Evolutionary conservation across 2,888 invertebrate species (phyloP).

Genomic region (Pterobdella sp.): DNA sequence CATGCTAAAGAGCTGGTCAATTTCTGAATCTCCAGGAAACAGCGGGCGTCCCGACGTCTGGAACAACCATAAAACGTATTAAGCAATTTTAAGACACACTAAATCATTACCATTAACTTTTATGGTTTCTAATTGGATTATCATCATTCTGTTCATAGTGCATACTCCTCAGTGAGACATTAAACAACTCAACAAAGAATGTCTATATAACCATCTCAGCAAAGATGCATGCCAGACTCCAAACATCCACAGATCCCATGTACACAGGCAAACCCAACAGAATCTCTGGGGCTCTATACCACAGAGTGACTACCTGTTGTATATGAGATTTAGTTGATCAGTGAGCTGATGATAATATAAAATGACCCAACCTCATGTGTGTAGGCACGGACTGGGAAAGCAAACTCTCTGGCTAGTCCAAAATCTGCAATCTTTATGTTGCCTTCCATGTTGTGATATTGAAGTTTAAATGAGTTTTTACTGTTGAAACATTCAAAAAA

Average conservation of each 20-base stretch:
- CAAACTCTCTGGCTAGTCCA: slow-evolving; percentile 53
- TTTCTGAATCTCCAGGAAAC: slow-evolving; percentile 97
- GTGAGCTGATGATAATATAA: neutral
- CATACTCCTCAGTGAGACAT: too few species aligned
- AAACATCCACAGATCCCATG: slow-evolving; percentile 67
- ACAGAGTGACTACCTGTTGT: slow-evolving; percentile 21
- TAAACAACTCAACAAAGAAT: too few species aligned
- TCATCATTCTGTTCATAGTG: too few species aligned
- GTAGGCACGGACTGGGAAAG: slow-evolving; percentile 51
- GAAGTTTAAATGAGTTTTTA: neutral
- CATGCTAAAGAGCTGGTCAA: slow-evolving; percentile 92
- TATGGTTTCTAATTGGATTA: too few species aligned
- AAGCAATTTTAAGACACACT: too few species aligned
- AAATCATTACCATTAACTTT: too few species aligned
- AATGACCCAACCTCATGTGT: slow-evolving; percentile 49
- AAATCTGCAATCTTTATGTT: slow-evolving; percentile 53
- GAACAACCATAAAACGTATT: too few species aligned
- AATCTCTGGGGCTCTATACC: slow-evolving; percentile 37
- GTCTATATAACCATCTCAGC: slow-evolving; percentile 79
- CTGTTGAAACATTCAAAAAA: neutral
- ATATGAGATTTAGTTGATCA: neutral
- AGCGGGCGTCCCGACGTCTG: slow-evolving; percentile 70
- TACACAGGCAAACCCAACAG: slow-evolving; percentile 50
- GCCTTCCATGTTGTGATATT: slow-evolving; percentile 39
- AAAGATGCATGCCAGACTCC: slow-evolving; percentile 95